phyloP scores from a whole-genome alignment of 1,140 invertebrate genomes.

The Macrosteles quadrilineatus region DNA sequence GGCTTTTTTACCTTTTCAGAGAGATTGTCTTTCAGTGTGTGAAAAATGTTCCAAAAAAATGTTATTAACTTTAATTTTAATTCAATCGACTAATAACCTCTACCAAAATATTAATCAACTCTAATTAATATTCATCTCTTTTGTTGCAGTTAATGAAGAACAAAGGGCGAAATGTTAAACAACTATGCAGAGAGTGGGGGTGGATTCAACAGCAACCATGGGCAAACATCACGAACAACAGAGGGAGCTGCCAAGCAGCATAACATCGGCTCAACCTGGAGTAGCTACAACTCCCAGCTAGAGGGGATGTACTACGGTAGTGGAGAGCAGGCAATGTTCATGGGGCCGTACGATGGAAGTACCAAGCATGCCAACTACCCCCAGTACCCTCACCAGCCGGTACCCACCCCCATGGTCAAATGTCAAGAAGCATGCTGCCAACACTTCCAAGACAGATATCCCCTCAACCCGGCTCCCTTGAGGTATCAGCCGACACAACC shows the following conservation, averaged over 20 bases:
- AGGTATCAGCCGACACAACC: constrained; percentile 17
- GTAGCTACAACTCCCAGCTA: constrained; percentile 16
- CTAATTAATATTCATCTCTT: too few relatives aligned
- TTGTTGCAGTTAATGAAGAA: constrained; percentile 18
- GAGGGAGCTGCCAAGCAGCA: constrained; percentile 6
- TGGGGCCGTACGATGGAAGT: constrained; percentile 10
- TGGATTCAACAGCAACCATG: constrained; percentile 26
- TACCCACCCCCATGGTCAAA: constrained; percentile 12
- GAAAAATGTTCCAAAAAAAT: too few relatives aligned
- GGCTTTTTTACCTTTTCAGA: too few relatives aligned
- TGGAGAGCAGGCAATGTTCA: constrained; percentile 12
- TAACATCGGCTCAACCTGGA: constrained; percentile 18
- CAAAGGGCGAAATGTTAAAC: constrained; percentile 16
- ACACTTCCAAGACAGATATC: constrained; percentile 18
- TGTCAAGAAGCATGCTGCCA: constrained; percentile 24
- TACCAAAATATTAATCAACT: too few relatives aligned
- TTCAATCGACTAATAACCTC: too few relatives aligned
- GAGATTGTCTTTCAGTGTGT: too few relatives aligned
- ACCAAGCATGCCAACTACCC: constrained; percentile 17
- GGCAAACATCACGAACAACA: constrained; percentile 10
- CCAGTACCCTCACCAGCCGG: constrained; percentile 24
- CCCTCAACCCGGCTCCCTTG: constrained; percentile 15
- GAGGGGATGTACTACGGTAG: constrained; percentile 20
- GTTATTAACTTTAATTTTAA: too few relatives aligned
- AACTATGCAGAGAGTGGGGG: constrained; percentile 20